Conservation (phyloP, 2,797 vertebrate genomes). For the Aphelocoma californica region DNA sequence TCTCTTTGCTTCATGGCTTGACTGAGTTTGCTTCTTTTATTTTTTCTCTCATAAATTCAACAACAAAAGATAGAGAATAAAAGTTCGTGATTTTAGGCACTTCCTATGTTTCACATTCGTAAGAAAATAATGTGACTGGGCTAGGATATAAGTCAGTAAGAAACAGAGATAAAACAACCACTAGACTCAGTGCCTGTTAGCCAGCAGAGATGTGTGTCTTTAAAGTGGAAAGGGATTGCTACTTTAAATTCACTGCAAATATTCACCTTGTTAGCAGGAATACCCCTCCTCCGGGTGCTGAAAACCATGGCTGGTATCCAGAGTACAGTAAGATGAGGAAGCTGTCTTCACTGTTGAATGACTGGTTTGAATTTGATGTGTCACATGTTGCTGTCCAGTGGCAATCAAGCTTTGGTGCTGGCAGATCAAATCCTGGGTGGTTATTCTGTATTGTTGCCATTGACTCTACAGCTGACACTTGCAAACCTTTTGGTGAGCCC, state of each 20-base stretch:
- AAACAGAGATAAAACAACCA: neutral
- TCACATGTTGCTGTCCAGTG: too few relatives aligned
- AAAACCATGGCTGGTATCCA: neutral
- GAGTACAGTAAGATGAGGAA: neutral
- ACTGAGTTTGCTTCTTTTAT: constrained; percentile 50
- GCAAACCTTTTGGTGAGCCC: neutral
- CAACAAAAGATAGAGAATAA: constrained; percentile 24
- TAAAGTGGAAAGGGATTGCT: neutral
- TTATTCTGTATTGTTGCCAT: neutral
- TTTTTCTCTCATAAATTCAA: constrained; percentile 57
- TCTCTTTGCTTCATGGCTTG: constrained; percentile 50
- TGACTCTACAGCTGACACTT: neutral
- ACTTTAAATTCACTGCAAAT: neutral
- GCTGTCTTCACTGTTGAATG: neutral
- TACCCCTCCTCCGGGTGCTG: neutral
- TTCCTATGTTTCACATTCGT: neutral
- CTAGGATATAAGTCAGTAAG: neutral
- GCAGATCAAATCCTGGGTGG: neutral
- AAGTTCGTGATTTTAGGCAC: neutral
- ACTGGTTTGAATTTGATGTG: neutral
- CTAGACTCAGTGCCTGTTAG: neutral
- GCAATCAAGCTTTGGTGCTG: neutral
- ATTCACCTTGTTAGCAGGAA: neutral
- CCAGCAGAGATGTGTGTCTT: neutral
- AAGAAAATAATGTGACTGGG: neutral